Base-by-base conservation (phyloP, 2,888 invertebrate genomes). In the Drosophila recens region DNA sequence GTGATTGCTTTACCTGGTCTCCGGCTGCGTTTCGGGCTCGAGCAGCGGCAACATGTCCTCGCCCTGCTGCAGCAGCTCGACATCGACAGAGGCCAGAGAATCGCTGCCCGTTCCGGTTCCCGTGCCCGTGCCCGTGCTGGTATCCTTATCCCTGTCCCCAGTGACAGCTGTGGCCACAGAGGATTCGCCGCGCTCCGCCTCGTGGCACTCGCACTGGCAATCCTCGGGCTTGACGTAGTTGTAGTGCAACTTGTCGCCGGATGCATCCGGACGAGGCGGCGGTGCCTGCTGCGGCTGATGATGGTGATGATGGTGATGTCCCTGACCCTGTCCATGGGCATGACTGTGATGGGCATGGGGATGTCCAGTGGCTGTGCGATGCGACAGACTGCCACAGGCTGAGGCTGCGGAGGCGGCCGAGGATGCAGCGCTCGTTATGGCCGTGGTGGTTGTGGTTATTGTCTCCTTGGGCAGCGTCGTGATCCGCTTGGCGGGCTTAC, bases 181-280 rank as follows among this genome's bases (percentile, higher is more conserved):
- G 13, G 87, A 77, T 17, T 90, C 85, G 36, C 92, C 79, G 5
- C 92, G 86, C 64, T 93, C 92, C 49, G 92, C 93, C 89, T 96
- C 96, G 93, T 97, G 97, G 90, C 97, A 97, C 93, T 97, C 97
- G 93, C 97, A 97, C 90, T 96, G 96, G 90, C 97, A 97, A 88
- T 97, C 96, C 91, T 97, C 97, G 5, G 97, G 97, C 92, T 97
- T 96, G 61, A 97, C 97, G 92, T 97, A 97, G 92, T 95, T 96
- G 83, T 95, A 95, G 77, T 95, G 94, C 43, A 94, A 94, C 71
- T 93, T 92, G 36, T 90, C 86, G 10, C 74, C 75, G 0, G 53
- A 40, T 1, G 46, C 56, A 2, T 38, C 54, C 34, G 6, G 49
- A 34, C 57, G 68, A 1, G 13, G 27, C 34, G 30, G 30, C 30